Evolutionary conservation across 2,797 vertebrate genomes (phyloP), one percentile per base, ranked within the genome.

Genomic region (Amazona finschi): DNA sequence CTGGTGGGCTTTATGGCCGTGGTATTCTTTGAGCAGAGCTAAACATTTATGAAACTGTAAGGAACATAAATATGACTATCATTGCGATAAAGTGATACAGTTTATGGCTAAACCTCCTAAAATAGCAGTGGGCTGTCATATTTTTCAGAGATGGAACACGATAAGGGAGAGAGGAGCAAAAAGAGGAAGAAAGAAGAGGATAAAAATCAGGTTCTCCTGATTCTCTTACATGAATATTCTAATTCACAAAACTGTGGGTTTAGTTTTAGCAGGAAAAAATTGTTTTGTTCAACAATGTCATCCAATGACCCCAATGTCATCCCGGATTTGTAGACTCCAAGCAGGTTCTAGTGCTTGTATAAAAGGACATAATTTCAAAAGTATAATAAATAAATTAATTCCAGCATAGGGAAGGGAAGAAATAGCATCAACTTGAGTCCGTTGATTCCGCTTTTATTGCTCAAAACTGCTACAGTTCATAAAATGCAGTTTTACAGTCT

Each of bases 401-500:
- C 18, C 41, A n/a, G 0, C 49, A 7, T 62, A 30, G n/a, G 5
- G 11, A 55, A 58, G 21, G 46, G 62, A 87, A 66, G 65, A 89
- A 91, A 58, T 85, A 50, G 70, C 70, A 72, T 89, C 76, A 72
- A 1, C 62, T 66, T 31, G 69, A 94, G 76, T 78, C 46, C 84
- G 81, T 46, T 91, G 92, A 80, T 90, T 93, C 60, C 6, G 8
- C 72, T 94, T 94, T 95, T 95, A 94, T 88, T 86, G 52, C 76
- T 78, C 31, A 66, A 93, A 90, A 91, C 66, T 70, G 89, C 81
- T 93, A 31, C 90, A 93, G 90, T 93, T 95, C 90, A 94, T 95
- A 96, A 95, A 96, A 93, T 78, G 81, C 75, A 72, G 89, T 93
- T 95, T 95, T 95, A 93, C 73, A 92, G 85, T 70, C 82, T 95